Evolutionary conservation across 1,140 invertebrate genomes (phyloP), one percentile per base, ranked within the genome.

Genomic region (Phortica variegata): DNA sequence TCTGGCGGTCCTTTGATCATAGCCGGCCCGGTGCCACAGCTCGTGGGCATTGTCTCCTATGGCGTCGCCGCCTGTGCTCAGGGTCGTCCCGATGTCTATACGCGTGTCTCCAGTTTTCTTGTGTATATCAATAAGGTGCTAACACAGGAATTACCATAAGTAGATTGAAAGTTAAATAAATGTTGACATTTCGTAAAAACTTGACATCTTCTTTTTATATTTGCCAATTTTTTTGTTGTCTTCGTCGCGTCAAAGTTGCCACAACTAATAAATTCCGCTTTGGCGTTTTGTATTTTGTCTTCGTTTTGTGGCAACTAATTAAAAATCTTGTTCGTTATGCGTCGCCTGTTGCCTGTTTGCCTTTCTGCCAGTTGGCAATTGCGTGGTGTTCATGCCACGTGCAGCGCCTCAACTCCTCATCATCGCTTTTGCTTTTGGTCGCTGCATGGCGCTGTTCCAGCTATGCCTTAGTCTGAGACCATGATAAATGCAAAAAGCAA

Each of bases 1-100:
- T 88, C 86, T 20, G 87, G 87, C 18, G 88, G 87, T 26, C 86
- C 87, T 12, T 53, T 89, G 5, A 66, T 73, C 7, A 60, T 65
- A 37, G 15, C 48, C 2, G 39, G 57, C 40, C 17, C 39, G 9
- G 47, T 43, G 32, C 52, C 52, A 2, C 56, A 62, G 1, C 73
- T 82, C 33, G 80, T 87, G 43, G 88, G 87, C 9, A 78, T 89
- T 4, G 85, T 89, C 0, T 88, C 86, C 1, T 89, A 83, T 58
- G 87, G 88, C 2, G 82, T 79, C 39, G 71, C 78, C 53, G 88
- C 87, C 61, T 76, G 73, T 41, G 66, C 70, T 31, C 57, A 58
- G 43, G 70, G 73, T 18, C 52, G 44, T 15, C 73, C 73, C 0
- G 73, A 76, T 58, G 73, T 72, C n/a, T 76, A 73, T 19, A 73